Conservation (phyloP, 2,888 invertebrate species). For the Coleophora flavipennella region DNA sequence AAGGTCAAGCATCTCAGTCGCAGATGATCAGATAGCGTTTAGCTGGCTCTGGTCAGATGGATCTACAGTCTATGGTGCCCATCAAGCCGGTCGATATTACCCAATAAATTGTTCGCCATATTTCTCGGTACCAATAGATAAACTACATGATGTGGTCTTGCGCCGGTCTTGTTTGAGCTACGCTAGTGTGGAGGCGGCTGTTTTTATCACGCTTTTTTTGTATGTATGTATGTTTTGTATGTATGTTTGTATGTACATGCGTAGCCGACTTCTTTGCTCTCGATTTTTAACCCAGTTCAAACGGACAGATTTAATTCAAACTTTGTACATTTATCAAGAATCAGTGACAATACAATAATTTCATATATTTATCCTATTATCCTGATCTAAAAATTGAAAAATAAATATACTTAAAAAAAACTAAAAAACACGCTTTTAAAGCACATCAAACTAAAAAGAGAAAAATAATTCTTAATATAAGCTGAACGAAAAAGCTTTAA, state of each 20-base stretch:
- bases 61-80: conserved; percentile 43
- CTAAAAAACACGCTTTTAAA: too few species aligned
- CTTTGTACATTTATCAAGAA: too few species aligned
- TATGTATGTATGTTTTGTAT: neutral
- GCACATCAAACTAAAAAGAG: too few species aligned
- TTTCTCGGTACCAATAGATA: conserved; percentile 58
- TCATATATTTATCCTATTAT: too few species aligned
- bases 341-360: too few species aligned
- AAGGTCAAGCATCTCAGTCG: conserved; percentile 37
- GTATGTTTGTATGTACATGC: neutral
- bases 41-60: conserved; percentile 29
- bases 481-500: too few species aligned
- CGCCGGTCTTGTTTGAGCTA: conserved; percentile 36
- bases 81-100: conserved; percentile 54
- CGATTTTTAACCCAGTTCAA: too few species aligned
- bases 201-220: neutral
- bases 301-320: too few species aligned
- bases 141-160: conserved; percentile 41
- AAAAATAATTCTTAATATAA: too few species aligned
- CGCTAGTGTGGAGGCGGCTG: conserved; percentile 22
- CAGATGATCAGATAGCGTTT: conserved; percentile 36
- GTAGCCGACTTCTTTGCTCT: too few species aligned
- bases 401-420: too few species aligned
- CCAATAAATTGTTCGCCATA: conserved; percentile 58
- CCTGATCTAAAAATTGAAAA: too few species aligned